These are phyloP conservation scores for Napeogenes inachia DNA, from an alignment of 2,888 invertebrate genomes.

Conservation along the genomic window DNA sequence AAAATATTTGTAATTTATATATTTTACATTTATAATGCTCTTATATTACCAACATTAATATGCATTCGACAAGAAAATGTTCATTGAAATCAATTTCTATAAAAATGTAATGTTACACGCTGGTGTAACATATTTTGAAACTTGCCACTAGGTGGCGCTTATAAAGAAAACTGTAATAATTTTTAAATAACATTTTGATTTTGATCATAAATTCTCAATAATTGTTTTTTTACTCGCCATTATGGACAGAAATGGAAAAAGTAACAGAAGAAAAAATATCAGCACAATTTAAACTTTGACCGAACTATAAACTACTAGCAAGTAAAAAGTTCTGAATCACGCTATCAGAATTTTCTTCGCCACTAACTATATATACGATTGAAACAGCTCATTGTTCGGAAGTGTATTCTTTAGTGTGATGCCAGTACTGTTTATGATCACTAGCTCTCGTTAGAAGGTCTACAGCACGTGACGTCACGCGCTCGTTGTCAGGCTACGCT, in stretches of 20 bases:
- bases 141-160: constrained; percentile 45
- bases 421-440: constrained; percentile 81
- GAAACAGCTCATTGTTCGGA: constrained; percentile 40
- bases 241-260: background rate
- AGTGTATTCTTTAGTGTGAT: constrained; percentile 83
- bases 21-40: too few relatives aligned
- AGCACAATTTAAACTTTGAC: background rate
- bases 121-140: constrained; percentile 3
- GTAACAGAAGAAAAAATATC: background rate
- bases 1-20: too few relatives aligned
- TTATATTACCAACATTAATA: background rate
- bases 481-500: constrained; percentile 73
- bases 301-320: background rate
- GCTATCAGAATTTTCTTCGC: constrained; percentile 39
- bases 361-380: constrained; percentile 43
- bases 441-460: constrained; percentile 80
- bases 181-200: background rate
- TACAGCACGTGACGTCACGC: constrained; percentile 82
- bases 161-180: background rate
- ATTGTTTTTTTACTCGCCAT: background rate
- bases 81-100: background rate
- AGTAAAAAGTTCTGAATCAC: constrained; percentile 45
- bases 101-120: constrained; percentile 5
- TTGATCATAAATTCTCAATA: background rate
- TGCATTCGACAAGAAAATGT: too few relatives aligned